Percentiles rank a stretch among this genome's conserved stretches.
These are phyloP conservation scores for Hybos culiciformis DNA, from an alignment of 2,888 invertebrate species.

Conservation along the genomic window DNA sequence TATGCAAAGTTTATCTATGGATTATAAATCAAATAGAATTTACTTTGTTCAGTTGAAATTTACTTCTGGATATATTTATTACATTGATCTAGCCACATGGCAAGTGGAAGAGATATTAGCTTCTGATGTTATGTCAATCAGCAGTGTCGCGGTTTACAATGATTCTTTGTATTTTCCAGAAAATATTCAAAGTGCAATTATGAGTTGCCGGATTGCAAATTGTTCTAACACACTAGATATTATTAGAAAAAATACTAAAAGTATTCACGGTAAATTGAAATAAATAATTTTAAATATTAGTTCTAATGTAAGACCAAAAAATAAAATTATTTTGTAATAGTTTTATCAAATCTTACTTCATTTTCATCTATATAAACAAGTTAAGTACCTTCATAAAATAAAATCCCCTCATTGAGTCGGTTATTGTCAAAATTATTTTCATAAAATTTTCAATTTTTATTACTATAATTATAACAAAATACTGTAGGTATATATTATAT, in stretches of 20 bases:
- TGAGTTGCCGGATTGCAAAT: constrained; percentile 45
- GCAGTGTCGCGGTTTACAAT: constrained; percentile 53
- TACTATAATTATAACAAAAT: too few relatives aligned
- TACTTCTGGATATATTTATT: constrained; percentile 44
- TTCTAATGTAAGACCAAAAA: not conserved
- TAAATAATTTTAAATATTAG: not conserved
- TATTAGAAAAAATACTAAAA: constrained; percentile 45
- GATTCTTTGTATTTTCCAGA: constrained; percentile 55
- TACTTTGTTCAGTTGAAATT: constrained; percentile 64
- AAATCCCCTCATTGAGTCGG: too few relatives aligned
- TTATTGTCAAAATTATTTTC: too few relatives aligned
- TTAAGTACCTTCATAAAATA: too few relatives aligned
- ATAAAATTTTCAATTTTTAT: too few relatives aligned
- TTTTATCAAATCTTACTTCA: not conserved
- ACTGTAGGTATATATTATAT: too few relatives aligned
- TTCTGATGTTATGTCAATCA: constrained; percentile 29
- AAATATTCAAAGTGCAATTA: constrained; percentile 45
- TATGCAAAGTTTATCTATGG: constrained; percentile 45
- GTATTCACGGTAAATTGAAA: constrained; percentile 22
- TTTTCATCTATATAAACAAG: not conserved
- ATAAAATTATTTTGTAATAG: too few relatives aligned
- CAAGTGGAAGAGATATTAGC: constrained; percentile 20
- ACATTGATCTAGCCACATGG: constrained; percentile 39
- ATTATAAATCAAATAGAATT: constrained; percentile 43
- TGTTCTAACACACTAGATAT: constrained; percentile 34